phyloP scores from a whole-genome alignment of 2,797 vertebrate species.

The Myripristis jacobus region DNA sequence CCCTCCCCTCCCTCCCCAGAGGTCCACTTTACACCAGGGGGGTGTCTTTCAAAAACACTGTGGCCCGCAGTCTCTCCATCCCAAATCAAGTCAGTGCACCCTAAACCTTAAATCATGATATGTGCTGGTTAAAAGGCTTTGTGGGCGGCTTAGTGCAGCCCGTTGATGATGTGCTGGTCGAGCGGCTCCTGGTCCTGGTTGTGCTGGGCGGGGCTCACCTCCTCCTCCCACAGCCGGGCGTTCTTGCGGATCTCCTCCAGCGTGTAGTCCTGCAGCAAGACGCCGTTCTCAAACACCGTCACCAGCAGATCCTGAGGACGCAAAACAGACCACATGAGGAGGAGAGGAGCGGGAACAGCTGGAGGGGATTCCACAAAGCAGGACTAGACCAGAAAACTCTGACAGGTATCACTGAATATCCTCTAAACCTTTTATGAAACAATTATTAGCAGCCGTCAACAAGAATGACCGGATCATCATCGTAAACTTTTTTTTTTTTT shows the following conservation, averaged over 20 bases:
- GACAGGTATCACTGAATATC: no score
- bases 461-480: no score
- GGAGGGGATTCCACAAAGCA: no score
- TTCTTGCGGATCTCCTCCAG: constrained; percentile 85
- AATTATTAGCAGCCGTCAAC: no score
- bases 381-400: no score
- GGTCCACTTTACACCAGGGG: not conserved
- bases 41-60: not conserved
- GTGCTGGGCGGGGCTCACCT: constrained; percentile 62
- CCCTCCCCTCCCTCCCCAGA: not conserved
- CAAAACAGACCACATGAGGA: not conserved
- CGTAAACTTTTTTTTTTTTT: no score
- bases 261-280: constrained; percentile 81
- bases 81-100: not conserved
- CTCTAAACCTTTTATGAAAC: no score
- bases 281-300: constrained; percentile 84
- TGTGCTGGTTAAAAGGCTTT: not conserved
- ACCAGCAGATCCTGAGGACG: constrained; percentile 80
- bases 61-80: not conserved
- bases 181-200: constrained; percentile 76
- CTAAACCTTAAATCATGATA: not conserved
- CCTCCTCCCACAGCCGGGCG: constrained; percentile 78
- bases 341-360: not conserved
- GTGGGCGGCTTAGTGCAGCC: constrained; percentile 66
- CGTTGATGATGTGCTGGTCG: constrained; percentile 80